Conservation (phyloP, 2,797 vertebrate genomes). For the Xiphorhynchus erythropygius region DNA sequence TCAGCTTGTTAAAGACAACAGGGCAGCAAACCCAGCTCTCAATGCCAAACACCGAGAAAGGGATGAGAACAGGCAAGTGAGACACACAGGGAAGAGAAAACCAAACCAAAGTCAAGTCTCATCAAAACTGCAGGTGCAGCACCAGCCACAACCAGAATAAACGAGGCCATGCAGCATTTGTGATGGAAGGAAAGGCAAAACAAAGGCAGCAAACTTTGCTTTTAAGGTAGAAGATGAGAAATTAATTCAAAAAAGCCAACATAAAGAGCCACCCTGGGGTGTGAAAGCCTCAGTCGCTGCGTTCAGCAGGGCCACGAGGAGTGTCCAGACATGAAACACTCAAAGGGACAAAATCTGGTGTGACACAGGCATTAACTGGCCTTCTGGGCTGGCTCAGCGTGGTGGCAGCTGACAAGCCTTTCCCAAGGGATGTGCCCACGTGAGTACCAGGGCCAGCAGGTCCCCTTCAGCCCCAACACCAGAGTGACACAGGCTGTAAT, state of each 20-base stretch:
- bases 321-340: not conserved
- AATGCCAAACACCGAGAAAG: not conserved
- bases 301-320: not conserved
- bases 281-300: slow-evolving; percentile 56
- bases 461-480: not conserved
- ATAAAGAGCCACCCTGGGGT: not conserved
- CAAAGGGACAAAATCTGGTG: not conserved
- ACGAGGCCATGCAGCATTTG: slow-evolving; percentile 60
- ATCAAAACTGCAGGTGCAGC: slow-evolving; percentile 15
- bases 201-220: not conserved
- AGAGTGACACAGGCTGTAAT: not conserved
- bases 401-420: not conserved
- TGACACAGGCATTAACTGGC: not conserved
- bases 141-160: slow-evolving; percentile 35
- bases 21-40: slow-evolving; percentile 18
- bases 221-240: slow-evolving; percentile 1
- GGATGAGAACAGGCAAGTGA: not conserved
- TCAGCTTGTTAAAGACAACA: slow-evolving; percentile 23
- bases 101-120: not conserved
- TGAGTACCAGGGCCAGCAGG: not conserved
- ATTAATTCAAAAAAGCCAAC: slow-evolving; percentile 24
- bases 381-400: fast-evolving
- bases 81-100: not conserved
- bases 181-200: slow-evolving; percentile 20
- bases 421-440: not conserved